These are phyloP conservation scores for Cavia aperea DNA, from an alignment of 2,113 vertebrate genomes.

Conservation along the genomic window DNA sequence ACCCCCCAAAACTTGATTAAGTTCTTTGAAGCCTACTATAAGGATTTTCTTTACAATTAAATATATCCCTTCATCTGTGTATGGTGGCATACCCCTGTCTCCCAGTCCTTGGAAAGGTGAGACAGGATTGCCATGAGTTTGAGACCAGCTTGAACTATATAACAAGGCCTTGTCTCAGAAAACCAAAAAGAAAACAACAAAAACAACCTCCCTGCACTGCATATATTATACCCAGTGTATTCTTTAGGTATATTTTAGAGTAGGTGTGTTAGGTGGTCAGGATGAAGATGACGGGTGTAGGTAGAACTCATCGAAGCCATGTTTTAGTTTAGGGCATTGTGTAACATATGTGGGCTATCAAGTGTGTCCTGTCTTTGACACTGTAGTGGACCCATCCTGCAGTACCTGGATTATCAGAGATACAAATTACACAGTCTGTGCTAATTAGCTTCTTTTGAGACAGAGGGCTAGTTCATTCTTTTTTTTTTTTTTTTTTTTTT, in stretches of 20 bases:
- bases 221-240: neutral
- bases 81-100: neutral
- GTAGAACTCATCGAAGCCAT: neutral
- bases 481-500: neutral
- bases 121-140: neutral
- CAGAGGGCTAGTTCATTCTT: neutral
- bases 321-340: neutral
- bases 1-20: neutral
- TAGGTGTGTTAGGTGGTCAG: neutral
- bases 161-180: neutral
- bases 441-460: neutral
- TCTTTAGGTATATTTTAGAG: neutral
- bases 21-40: neutral
- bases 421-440: neutral
- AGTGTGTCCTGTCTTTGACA: neutral
- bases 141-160: neutral
- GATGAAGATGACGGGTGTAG: neutral
- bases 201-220: neutral
- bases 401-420: neutral
- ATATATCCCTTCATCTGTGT: neutral
- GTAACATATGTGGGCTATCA: neutral
- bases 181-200: neutral
- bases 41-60: slow-evolving; percentile 34
- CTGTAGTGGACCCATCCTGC: neutral
- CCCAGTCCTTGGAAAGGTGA: neutral